Base-by-base conservation (phyloP, 2,113 vertebrate genomes). In the Rutilus rutilus region DNA sequence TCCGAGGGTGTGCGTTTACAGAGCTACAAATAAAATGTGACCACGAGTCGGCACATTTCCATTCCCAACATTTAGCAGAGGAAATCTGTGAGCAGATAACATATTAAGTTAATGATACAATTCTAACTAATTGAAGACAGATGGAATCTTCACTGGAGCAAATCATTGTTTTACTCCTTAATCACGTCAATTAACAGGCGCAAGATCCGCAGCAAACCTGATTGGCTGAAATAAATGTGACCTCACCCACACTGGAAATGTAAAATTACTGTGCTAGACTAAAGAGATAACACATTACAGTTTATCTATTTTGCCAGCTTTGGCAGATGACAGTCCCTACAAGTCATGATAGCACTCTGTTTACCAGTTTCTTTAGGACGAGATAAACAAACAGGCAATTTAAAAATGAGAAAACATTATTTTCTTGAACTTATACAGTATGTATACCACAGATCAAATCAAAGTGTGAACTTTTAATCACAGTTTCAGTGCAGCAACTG, bases 81-180 rank as follows among this genome's bases (percentile, higher is more conserved):
- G 36, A 50, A 82, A 86, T 59, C n/a, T 87, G 89, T 64, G 87
- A 90, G 89, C 86, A 88, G 76, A 89, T 82, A 90, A 88, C 86
- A 91, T 92, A 91, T 91, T 91, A 91, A 83, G 81, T 88, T 92
- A 92, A 93, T 92, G 87, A 91, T 78, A 88, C 62, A 82, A 89
- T 90, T 90, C 83, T 64, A 77, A 85, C 89, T 91, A 93, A 92
- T 91, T 91, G 88, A 86, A 92, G 85, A 92, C 91, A 94, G 92
- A 93, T 91, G 89, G 91, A 91, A 91, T 90, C 82, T 87, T 92
- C 92, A 90, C 82, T 50, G 69, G 87, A 91, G 92, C 88, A 90
- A 94, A 93, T 87, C 62, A 79, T 86, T 87, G 89, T 86, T 89
- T 87, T 88, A 82, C 87, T 87, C 89, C 84, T 93, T 92, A 93